Evolutionary conservation across 2,113 vertebrate genomes (phyloP), one percentile per base, ranked within the genome.

Genomic region (Tupaia tana): DNA sequence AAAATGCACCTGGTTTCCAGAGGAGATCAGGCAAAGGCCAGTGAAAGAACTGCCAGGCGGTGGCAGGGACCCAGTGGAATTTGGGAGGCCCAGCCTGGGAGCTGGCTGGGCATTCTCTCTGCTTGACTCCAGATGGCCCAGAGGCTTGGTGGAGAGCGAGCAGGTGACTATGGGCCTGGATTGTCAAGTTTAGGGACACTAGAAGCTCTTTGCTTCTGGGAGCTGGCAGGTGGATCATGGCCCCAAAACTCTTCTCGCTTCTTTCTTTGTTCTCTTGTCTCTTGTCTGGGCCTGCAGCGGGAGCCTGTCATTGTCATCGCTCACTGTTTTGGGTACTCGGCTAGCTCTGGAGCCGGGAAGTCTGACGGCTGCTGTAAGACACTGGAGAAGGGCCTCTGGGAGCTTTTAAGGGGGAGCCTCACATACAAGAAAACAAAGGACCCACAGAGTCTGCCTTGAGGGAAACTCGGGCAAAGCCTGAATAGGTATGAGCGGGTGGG

Each of bases 311-410:
- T 79, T 69, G 78, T 77, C 54, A 8, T 79, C 24, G 20, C 75
- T 29, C 31, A 6, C 73, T 1, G 3, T 82, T 92, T 89, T 85
- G 93, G 86, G 80, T 74, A 29, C 13, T 31, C 1, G 81, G 92
- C 94, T 92, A 86, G 63, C 63, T 87, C 27, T 71, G 95, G 94
- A 96, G 94, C 81, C 95, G 95, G 73, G 61, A n/a, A 71, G 88
- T 90, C 95, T 96, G 91, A 77, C 85, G 90, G 77, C 91, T 78
- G 67, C 82, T 86, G 75, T 63, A 12, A 87, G 75, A 78, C 10
- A 7, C 74, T n/a, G 86, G 69, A 86, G 67, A 34, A 78, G 25
- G 10, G 29, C 74, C 7, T 3, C 88, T 15, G 93, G 90, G 64
- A 69, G 84, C 52, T 81, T 96, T 84, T 75, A 71, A n/a, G 86